A percentile compares a stretch with the other conserved stretches of the same genome.
These are phyloP conservation scores for Myopa testacea DNA, from an alignment of 2,888 invertebrate species.

Conservation along the genomic window DNA sequence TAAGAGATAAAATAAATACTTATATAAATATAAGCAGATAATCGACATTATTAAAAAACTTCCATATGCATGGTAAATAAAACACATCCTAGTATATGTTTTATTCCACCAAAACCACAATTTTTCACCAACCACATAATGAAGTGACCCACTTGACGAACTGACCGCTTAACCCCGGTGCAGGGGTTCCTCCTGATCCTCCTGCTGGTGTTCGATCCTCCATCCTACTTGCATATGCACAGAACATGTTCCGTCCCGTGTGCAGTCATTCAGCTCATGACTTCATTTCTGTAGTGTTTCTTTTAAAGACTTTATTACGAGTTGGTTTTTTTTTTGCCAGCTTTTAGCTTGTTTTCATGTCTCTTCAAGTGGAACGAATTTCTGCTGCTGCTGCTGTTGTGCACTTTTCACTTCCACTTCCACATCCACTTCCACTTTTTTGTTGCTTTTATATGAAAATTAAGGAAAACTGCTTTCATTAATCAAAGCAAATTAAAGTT, in stretches of 20 bases:
- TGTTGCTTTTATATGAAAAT: background rate
- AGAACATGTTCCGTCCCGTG: background rate
- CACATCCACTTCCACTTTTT: background rate
- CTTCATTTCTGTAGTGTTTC: background rate
- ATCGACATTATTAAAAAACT: too few relatives aligned
- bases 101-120: too few relatives aligned
- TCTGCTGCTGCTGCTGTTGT: background rate
- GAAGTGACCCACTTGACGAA: too few relatives aligned
- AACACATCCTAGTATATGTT: too few relatives aligned
- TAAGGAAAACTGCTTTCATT: conserved; percentile 3
- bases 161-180: too few relatives aligned
- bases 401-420: background rate
- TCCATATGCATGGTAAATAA: too few relatives aligned
- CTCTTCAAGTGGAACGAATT: conserved; percentile 2
- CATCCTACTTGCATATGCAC: background rate
- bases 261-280: background rate
- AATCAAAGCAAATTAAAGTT: background rate
- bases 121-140: too few relatives aligned
- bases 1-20: too few relatives aligned
- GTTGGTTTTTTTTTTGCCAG: background rate
- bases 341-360: background rate
- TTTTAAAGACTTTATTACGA: background rate
- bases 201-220: background rate
- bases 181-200: background rate
- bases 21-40: too few relatives aligned